These are phyloP conservation scores for Liopterus haemorrhoidalis DNA, from an alignment of 2,888 invertebrate species.

Conservation along the genomic window DNA sequence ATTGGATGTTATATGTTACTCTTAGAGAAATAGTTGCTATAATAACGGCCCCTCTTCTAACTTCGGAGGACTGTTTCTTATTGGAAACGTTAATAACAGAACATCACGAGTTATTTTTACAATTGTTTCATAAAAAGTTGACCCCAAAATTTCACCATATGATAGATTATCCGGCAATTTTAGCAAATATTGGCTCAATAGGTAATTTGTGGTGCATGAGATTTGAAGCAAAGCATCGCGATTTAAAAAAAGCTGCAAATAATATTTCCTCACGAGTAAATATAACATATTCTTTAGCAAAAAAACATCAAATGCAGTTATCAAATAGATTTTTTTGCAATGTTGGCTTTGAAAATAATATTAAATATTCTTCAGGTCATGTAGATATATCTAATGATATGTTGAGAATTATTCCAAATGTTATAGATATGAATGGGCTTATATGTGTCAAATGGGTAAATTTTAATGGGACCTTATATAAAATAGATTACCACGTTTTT, in stretches of 20 bases:
- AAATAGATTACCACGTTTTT: neutral
- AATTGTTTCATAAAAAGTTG: slow-evolving; percentile 19
- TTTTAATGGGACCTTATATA: neutral
- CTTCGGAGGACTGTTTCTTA: slow-evolving; percentile 4
- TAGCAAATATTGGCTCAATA: slow-evolving; percentile 24
- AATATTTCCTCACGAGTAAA: slow-evolving; percentile 15
- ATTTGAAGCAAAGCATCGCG: slow-evolving; percentile 24
- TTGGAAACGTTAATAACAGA: slow-evolving; percentile 19
- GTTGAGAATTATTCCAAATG: too few relatives aligned
- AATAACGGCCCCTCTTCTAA: slow-evolving; percentile 12
- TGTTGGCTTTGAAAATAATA: neutral
- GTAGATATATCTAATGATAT: too few relatives aligned
- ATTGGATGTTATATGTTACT: slow-evolving; percentile 28
- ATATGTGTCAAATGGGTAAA: slow-evolving; percentile 1
- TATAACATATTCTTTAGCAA: slow-evolving; percentile 15
- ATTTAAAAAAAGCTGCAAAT: slow-evolving; percentile 19
- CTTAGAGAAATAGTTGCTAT: slow-evolving; percentile 23
- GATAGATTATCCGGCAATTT: slow-evolving; percentile 25
- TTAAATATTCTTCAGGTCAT: too few relatives aligned
- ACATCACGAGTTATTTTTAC: slow-evolving; percentile 23
- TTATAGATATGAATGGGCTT: too few relatives aligned
- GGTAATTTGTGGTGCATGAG: slow-evolving; percentile 17
- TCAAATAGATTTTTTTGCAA: neutral
- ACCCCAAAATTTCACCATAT: slow-evolving; percentile 28
- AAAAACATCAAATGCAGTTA: slow-evolving; percentile 17